These are phyloP conservation scores for Ceratosolen solmsi DNA, from an alignment of 1,140 invertebrate genomes.

Conservation along the genomic window DNA sequence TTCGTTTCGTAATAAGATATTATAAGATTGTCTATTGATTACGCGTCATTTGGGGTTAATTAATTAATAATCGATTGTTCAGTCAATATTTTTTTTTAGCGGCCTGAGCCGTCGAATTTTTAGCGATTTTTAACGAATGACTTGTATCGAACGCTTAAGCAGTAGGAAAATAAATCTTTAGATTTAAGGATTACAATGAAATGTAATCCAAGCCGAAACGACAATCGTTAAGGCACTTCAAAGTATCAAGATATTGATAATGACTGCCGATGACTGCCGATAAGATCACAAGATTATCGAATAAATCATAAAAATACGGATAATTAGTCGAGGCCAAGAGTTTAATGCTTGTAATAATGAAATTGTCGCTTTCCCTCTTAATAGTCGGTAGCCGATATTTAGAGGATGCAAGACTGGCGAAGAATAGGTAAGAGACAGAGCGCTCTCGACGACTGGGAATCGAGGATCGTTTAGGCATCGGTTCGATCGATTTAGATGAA, in stretches of 20 bases:
- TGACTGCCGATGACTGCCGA: no score
- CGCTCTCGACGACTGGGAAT: no score
- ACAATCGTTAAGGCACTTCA: neutral
- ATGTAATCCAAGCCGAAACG: neutral
- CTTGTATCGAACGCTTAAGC: neutral
- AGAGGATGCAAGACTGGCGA: neutral
- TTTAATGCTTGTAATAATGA: neutral
- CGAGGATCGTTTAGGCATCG: constrained; percentile 2
- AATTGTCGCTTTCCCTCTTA: neutral
- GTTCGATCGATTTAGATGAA: constrained; percentile 33
- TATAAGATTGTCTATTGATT: no score
- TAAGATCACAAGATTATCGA: neutral
- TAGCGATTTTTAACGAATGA: neutral
- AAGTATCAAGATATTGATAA: no score
- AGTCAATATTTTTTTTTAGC: no score
- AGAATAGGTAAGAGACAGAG: neutral
- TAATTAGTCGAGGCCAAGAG: neutral
- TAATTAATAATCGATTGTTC: no score
- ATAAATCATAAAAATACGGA: neutral
- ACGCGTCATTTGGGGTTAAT: no score
- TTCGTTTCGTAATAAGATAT: no score
- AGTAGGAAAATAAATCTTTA: neutral
- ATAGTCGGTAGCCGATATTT: neutral
- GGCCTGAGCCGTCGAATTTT: no score
- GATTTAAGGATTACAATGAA: neutral